Evolutionary conservation across 2,888 invertebrate species (phyloP), one percentile per base, ranked within the genome.

Genomic region (Blastobasis adustella): DNA sequence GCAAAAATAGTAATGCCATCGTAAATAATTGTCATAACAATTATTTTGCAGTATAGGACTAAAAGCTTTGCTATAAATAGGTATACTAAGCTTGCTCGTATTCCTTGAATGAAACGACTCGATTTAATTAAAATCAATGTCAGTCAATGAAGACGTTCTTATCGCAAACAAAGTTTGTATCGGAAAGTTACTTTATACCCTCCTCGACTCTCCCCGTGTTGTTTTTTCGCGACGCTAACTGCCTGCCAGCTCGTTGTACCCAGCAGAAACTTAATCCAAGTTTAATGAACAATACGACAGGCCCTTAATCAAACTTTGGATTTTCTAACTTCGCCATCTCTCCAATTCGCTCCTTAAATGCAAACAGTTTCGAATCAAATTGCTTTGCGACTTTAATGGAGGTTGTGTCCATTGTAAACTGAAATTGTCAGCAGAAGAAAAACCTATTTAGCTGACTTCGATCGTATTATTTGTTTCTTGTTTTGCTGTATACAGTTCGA

Each of bases 261-360:
- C 81, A 79, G 76, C 79, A 80, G 82, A 84, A 89, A 85, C 87
- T 89, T 84, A 89, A 89, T 89, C 87, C 87, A 89, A 88, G 85
- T 89, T 89, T 86, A 89, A 89, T 89, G 86, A 89, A 89, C 89
- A 89, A 87, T 86, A 83, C 83, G 89, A 89, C 89, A 87, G 88
- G 76, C 83, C 83, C 82, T 89, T 89, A 88, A 89, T 89, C 88
- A 89, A 89, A 89, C 86, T 86, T 88, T 82, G 82, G 70, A 82
- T 79, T 81, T 81, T 73, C 75, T 69, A 76, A 75, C 69, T 69
- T 62, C 51, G 3, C 46, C 45, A 46, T 49, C 59, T 57, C 42
- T 42, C 57, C 37, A 76, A 66, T 70, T 58, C 48, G 53, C 53
- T 70, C 72, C 65, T 60, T 78, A 71, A 56, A n/a, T 4, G 1